Evolutionary conservation across 1,140 invertebrate genomes (phyloP).

Genomic region (Zeugodacus cucurbitae): DNA sequence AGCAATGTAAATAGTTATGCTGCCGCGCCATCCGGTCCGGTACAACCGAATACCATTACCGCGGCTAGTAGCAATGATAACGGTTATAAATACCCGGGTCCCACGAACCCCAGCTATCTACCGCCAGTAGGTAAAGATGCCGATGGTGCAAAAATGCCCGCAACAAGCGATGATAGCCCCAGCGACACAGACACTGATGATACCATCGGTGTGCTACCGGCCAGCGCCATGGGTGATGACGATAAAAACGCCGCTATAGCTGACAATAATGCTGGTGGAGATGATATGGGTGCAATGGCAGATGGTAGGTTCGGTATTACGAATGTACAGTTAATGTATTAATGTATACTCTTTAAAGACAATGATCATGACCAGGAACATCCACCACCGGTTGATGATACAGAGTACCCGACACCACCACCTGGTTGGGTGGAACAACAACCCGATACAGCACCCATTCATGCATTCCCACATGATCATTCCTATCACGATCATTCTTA

Average conservation of each 20-base stretch:
- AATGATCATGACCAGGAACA: slow-evolving; percentile 24
- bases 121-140: slow-evolving; percentile 13
- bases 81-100: slow-evolving; percentile 55
- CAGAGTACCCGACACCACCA: slow-evolving; percentile 60
- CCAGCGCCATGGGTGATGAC: slow-evolving; percentile 55
- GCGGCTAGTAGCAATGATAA: slow-evolving; percentile 28
- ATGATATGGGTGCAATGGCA: slow-evolving; percentile 49
- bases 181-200: slow-evolving; percentile 53
- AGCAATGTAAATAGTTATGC: slow-evolving; percentile 56
- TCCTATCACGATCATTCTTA: slow-evolving; percentile 48
- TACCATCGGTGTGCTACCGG: slow-evolving; percentile 57
- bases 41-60: not conserved
- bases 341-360: not conserved
- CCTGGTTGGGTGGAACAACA: slow-evolving; percentile 60
- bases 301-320: not conserved
- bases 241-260: slow-evolving; percentile 47
- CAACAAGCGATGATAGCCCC: slow-evolving; percentile 41
- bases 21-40: slow-evolving; percentile 57
- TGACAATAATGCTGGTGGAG: slow-evolving; percentile 38
- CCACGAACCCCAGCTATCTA: slow-evolving; percentile 44
- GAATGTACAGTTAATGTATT: not conserved
- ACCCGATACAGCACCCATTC: slow-evolving; percentile 53
- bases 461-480: slow-evolving; percentile 64
- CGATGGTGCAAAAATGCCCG: not conserved
- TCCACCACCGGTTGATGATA: slow-evolving; percentile 50